Base-by-base conservation (phyloP, 1,140 invertebrate genomes). In the Cylas formicarius region DNA sequence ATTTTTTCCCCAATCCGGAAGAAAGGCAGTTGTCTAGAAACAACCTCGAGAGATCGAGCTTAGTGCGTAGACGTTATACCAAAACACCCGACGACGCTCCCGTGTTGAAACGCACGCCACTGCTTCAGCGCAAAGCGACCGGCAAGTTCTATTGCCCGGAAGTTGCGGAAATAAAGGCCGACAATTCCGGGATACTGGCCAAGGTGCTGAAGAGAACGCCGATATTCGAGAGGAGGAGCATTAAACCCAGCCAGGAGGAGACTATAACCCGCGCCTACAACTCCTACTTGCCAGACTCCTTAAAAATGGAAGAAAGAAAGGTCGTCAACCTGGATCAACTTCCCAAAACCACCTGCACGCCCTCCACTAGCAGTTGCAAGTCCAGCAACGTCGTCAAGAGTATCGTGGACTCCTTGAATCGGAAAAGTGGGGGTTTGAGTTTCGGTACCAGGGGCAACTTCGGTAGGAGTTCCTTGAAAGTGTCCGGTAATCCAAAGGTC, bases 381-480 rank as follows among this genome's bases (percentile, higher is more conserved):
- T 24, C 39, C 21, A 48, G 39, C 24, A 48, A 38, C 34, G 22
- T 63, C 8, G 63, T 66, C 11, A 53, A 44, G 21, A 66, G 57
- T 34, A 61, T 66, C 1, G 61, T 66, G 10, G 59, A 66, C 22
- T 62, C 50, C 32, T 53, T 66, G 9, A 64, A 66, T 48, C 50
- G 49, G 16, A 62, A 60, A 38, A 58, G 61, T 29, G 44, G 31
- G 9, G 49, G 45, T 4, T 55, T 61, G 6, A 52, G 54, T 24
- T 59, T 59, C 24, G 43, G 52, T 1, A 48, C 38, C 10, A 42
- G 63, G 16, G 38, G 38, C 5, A 39, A 38, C 17, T 65, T 48
- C 36, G 63, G 60, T 3, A 33, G 63, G 37, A 55, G 61, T 46
- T 63, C 61, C 8, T 27, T 64, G 11, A 63, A 63, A 38, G 43